phyloP scores from a whole-genome alignment of 2,113 vertebrate species.

The Microcebus tavaratra region DNA sequence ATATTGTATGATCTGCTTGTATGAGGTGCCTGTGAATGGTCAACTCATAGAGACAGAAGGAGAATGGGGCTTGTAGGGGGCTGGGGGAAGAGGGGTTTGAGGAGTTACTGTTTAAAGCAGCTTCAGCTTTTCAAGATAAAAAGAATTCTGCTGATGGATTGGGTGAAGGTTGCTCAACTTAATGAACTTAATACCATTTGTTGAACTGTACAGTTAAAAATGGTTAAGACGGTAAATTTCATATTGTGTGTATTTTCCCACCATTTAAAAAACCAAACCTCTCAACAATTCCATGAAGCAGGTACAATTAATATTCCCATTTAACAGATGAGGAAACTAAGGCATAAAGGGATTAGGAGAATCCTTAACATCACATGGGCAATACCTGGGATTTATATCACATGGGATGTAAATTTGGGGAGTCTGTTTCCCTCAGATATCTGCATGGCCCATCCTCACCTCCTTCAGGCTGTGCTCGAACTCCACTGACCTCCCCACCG shows the following conservation, averaged over 20 bases:
- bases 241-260: too few relatives aligned
- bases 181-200: neutral
- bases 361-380: neutral
- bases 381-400: too few relatives aligned
- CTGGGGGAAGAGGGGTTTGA: neutral
- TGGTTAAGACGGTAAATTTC: too few relatives aligned
- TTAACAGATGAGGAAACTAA: too few relatives aligned
- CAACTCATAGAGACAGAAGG: neutral
- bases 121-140: neutral
- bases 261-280: too few relatives aligned
- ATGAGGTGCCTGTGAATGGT: neutral
- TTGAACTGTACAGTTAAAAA: neutral
- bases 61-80: neutral
- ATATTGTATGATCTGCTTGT: too few relatives aligned
- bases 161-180: neutral
- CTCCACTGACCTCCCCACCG: rapidly evolving
- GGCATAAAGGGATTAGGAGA: neutral
- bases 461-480: neutral
- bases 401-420: neutral
- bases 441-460: neutral
- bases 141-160: neutral
- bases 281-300: too few relatives aligned
- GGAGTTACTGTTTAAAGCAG: neutral
- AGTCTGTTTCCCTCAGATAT: neutral
- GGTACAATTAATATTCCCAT: too few relatives aligned